phyloP scores from a whole-genome alignment of 2,113 vertebrate species.

The Saimiri boliviensis region DNA sequence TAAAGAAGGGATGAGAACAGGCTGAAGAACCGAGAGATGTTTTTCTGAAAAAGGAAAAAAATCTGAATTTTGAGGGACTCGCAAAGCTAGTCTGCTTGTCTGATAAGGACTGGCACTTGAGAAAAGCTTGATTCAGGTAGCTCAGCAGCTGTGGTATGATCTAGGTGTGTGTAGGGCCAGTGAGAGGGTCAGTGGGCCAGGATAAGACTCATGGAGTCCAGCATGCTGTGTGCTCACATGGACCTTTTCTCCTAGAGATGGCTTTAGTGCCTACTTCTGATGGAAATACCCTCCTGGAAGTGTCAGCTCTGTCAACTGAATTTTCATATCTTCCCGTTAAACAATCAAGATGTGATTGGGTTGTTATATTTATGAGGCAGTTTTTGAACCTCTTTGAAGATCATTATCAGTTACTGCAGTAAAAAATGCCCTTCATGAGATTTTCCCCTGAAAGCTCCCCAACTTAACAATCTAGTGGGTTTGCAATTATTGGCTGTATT shows the following conservation, averaged over 20 bases:
- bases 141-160: not conserved
- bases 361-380: conserved; percentile 80
- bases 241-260: not conserved
- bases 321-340: conserved; percentile 80
- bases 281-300: conserved; percentile 76
- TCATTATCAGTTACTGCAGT: conserved; percentile 83
- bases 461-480: conserved; percentile 50
- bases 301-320: conserved; percentile 78
- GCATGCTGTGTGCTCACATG: not conserved
- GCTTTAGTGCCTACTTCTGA: conserved; percentile 52
- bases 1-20: not conserved
- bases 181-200: not conserved
- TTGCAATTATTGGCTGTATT: conserved; percentile 44
- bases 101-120: not conserved
- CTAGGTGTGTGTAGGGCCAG: not conserved
- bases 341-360: conserved; percentile 82
- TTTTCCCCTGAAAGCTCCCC: conserved; percentile 75
- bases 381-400: conserved; percentile 81
- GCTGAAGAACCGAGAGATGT: not conserved
- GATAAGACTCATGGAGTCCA: not conserved
- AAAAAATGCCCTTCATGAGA: conserved; percentile 75
- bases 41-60: not conserved
- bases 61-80: not conserved
- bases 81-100: not conserved
- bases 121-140: not conserved